These are phyloP conservation scores for Polyergus mexicanus DNA, from an alignment of 1,140 invertebrate species.

Conservation along the genomic window DNA sequence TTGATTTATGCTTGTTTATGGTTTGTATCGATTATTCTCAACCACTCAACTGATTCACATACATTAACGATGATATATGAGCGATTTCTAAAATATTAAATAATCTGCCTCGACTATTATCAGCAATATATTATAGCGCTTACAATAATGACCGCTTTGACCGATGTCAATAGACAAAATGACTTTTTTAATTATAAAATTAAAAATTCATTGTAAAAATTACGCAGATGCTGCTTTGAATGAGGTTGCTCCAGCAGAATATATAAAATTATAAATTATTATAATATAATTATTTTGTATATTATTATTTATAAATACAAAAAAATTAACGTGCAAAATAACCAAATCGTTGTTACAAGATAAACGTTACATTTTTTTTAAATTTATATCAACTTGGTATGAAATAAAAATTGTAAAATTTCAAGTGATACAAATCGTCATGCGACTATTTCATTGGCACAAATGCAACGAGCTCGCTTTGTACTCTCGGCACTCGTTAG, in stretches of 20 bases:
- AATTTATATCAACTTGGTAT: background rate
- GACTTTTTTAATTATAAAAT: background rate
- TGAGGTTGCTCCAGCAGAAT: background rate
- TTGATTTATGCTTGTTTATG: conserved; percentile 48
- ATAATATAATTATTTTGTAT: background rate
- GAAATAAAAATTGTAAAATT: conserved; percentile 19
- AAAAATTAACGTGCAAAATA: background rate
- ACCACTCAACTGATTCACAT: background rate
- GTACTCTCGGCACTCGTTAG: conserved; percentile 48
- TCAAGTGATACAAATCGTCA: conserved; percentile 24
- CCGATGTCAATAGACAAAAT: background rate
- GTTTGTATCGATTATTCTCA: conserved; percentile 25
- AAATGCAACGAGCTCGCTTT: conserved; percentile 38
- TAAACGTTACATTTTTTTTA: background rate
- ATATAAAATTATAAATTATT: background rate
- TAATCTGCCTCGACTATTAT: conserved; percentile 1
- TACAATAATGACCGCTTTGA: background rate
- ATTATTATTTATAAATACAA: background rate
- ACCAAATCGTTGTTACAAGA: background rate
- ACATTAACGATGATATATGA: conserved; percentile 33
- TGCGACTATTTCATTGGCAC: conserved; percentile 22
- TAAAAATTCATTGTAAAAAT: background rate
- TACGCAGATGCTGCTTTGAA: background rate
- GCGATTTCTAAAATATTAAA: conserved; percentile 14
- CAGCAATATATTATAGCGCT: background rate